Evolutionary conservation across 2,797 vertebrate species (phyloP).

Genomic region (Cossypha polioptera): DNA sequence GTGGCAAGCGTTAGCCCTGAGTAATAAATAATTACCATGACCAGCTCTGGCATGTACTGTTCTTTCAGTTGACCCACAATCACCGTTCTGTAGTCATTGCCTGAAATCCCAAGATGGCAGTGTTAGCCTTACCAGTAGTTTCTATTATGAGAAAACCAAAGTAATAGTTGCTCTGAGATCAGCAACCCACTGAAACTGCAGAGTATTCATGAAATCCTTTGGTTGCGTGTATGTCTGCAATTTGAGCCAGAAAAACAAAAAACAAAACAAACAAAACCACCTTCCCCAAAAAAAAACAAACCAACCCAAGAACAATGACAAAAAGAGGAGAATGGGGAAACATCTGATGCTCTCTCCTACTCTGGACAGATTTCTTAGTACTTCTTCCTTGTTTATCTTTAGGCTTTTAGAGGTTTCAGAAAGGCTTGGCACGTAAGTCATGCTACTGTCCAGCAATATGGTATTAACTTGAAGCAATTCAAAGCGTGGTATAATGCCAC

Average conservation of each 20-base stretch:
- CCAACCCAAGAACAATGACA: no score
- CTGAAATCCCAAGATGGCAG: neutral
- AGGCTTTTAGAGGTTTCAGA: neutral
- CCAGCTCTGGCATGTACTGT: neutral
- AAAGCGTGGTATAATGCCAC: neutral
- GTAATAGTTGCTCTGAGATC: neutral
- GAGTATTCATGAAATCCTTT: neutral
- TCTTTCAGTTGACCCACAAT: neutral
- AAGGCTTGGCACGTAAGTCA: neutral
- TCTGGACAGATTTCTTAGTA: neutral
- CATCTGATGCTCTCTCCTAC: neutral
- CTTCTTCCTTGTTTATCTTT: slow-evolving; percentile 1
- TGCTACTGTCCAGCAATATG: neutral
- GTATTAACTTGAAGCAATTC: neutral
- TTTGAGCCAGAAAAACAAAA: neutral
- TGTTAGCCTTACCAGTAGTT: neutral
- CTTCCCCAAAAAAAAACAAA: rapidly evolving
- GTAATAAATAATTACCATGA: neutral
- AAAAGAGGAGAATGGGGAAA: neutral
- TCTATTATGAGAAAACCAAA: neutral
- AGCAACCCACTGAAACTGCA: neutral
- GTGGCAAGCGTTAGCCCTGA: neutral
- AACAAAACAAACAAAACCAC: neutral
- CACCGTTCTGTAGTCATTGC: neutral
- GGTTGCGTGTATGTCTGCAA: neutral